phyloP scores from a whole-genome alignment of 2,113 vertebrate species.

The Aythya baeri region DNA sequence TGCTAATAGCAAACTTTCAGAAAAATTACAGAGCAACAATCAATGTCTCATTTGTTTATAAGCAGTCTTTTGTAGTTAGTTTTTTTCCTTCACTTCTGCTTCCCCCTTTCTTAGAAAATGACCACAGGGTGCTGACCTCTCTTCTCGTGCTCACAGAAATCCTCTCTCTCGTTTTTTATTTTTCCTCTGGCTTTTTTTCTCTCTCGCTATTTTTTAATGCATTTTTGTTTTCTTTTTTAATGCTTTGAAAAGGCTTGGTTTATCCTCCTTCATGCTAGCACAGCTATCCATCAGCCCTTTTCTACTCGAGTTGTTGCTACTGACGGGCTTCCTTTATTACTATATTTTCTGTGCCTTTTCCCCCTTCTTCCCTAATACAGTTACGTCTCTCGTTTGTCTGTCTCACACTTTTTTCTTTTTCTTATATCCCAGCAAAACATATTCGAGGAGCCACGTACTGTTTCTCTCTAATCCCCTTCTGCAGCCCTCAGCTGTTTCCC shows the following conservation, averaged over 20 bases:
- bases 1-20: conserved; percentile 17
- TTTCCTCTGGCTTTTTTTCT: background rate
- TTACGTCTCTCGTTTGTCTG: background rate
- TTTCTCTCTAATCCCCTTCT: background rate
- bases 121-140: background rate
- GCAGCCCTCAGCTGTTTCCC: background rate
- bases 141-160: background rate
- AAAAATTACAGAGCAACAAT: background rate
- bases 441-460: background rate
- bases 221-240: background rate
- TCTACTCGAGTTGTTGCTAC: background rate
- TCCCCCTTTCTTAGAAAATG: background rate
- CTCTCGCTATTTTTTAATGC: background rate
- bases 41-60: background rate
- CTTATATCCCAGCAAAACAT: background rate
- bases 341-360: background rate
- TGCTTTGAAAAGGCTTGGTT: background rate
- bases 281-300: background rate
- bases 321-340: background rate
- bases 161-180: background rate
- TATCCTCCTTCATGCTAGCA: background rate
- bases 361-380: background rate
- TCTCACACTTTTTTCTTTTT: background rate
- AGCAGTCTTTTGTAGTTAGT: background rate
- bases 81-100: background rate